Evolutionary conservation across 2,113 vertebrate species (phyloP).

Genomic region (Vicugna pacos): DNA sequence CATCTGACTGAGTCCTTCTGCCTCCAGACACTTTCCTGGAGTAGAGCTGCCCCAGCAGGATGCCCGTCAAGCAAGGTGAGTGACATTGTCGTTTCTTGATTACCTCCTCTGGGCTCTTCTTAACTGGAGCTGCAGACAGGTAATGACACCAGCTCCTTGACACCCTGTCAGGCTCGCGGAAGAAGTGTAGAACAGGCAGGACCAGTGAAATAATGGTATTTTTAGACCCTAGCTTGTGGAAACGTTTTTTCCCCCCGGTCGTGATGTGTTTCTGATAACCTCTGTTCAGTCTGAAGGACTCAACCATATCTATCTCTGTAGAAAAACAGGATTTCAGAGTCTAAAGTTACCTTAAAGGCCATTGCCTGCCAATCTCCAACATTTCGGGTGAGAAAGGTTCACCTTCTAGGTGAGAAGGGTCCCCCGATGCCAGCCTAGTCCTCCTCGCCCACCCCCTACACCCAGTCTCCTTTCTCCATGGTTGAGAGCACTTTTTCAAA

Average conservation of each 20-base stretch:
- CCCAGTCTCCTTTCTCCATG: fast-evolving
- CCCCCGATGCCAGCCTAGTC: fast-evolving
- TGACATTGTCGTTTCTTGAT: conserved; percentile 53
- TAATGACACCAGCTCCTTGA: conserved; percentile 68
- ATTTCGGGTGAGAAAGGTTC: background rate
- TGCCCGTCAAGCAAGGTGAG: background rate
- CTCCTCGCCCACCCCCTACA: fast-evolving
- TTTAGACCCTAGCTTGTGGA: conserved; percentile 60
- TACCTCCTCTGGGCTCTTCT: conserved; percentile 55
- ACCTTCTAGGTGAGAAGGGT: background rate
- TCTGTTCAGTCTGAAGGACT: conserved; percentile 56
- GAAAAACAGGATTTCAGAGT: background rate
- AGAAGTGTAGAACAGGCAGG: conserved; percentile 40
- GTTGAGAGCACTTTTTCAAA: background rate
- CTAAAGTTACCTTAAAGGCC: background rate
- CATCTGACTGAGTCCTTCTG: background rate
- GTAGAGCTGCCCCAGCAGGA: background rate
- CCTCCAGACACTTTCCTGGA: background rate
- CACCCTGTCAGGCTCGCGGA: conserved; percentile 69
- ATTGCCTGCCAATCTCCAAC: background rate
- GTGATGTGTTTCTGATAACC: background rate
- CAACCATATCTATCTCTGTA: background rate
- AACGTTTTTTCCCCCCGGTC: background rate
- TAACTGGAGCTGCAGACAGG: conserved; percentile 26
- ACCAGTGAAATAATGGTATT: conserved; percentile 60